phyloP scores from a whole-genome alignment of 2,113 vertebrate species.

The Cyphomyrus plagiostoma region DNA sequence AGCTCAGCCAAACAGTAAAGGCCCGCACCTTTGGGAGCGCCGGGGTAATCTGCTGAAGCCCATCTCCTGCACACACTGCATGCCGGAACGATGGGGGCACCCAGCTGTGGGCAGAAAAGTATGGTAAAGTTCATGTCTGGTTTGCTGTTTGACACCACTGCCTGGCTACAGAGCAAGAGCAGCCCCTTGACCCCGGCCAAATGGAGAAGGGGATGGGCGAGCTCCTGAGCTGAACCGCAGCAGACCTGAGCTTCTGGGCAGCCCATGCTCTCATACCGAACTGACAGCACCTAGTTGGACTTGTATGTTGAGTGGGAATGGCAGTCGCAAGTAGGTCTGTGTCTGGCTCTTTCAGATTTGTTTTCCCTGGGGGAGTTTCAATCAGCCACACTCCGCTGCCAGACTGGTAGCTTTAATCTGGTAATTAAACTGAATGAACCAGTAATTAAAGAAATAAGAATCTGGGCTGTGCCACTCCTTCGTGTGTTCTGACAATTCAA shows the following conservation, averaged over 20 bases:
- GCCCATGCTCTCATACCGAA: conserved; percentile 29
- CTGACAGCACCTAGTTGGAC: background rate
- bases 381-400: background rate
- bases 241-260: conserved; percentile 31
- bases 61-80: background rate
- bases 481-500: background rate
- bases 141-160: background rate
- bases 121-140: conserved; percentile 5
- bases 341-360: conserved; percentile 26
- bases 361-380: background rate
- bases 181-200: conserved; percentile 2
- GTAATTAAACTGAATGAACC: background rate
- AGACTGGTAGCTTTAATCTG: background rate
- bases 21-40: background rate
- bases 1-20: background rate
- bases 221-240: conserved; percentile 22
- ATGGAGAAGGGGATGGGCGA: background rate
- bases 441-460: background rate
- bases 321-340: background rate
- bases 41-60: background rate
- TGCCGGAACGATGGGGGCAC: background rate
- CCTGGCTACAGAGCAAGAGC: conserved; percentile 17
- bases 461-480: background rate
- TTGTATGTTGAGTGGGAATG: conserved; percentile 17
- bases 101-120: background rate